These are phyloP conservation scores for Aplidium turbinatum DNA, from an alignment of 23 tunicate genomes.

Conservation along the genomic window DNA sequence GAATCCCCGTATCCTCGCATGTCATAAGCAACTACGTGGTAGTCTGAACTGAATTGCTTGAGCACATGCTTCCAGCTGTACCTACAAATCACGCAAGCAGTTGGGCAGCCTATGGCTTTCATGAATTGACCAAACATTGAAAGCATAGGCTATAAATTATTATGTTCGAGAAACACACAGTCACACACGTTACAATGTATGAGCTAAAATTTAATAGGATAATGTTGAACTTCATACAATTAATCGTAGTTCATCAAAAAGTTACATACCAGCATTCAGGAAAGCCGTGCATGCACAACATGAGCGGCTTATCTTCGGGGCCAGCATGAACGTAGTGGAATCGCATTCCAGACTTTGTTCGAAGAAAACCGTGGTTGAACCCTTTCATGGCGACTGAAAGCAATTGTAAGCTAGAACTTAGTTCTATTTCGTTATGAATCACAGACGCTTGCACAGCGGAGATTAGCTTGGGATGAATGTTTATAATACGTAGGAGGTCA, in stretches of 20 bases:
- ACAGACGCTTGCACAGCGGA: too few species aligned
- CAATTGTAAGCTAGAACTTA: neutral
- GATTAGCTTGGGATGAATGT: too few species aligned
- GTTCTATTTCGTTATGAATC: too few species aligned
- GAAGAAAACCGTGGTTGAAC: constrained; percentile 60
- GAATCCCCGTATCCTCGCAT: constrained; percentile 87
- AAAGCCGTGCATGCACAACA: constrained; percentile 72
- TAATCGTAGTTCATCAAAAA: neutral
- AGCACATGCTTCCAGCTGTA: constrained; percentile 55
- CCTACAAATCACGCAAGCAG: constrained; percentile 24
- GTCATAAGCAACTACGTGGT: constrained; percentile 81
- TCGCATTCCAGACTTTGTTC: constrained; percentile 52
- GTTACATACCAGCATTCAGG: constrained; percentile 75
- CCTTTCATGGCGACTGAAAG: constrained; percentile 16
- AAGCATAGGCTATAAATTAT: neutral
- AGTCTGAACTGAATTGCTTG: constrained; percentile 41
- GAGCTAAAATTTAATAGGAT: too few species aligned
- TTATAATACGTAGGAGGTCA: too few species aligned
- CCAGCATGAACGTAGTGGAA: constrained; percentile 86
- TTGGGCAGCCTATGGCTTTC: too few species aligned
- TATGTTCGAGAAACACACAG: too few species aligned
- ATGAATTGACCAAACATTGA: neutral
- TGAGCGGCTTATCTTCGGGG: constrained; percentile 24
- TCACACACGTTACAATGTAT: too few species aligned
- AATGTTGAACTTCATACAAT: too few species aligned